Evolutionary conservation across 2,113 vertebrate species (phyloP).

Genomic region (Pachycephala philippinensis): DNA sequence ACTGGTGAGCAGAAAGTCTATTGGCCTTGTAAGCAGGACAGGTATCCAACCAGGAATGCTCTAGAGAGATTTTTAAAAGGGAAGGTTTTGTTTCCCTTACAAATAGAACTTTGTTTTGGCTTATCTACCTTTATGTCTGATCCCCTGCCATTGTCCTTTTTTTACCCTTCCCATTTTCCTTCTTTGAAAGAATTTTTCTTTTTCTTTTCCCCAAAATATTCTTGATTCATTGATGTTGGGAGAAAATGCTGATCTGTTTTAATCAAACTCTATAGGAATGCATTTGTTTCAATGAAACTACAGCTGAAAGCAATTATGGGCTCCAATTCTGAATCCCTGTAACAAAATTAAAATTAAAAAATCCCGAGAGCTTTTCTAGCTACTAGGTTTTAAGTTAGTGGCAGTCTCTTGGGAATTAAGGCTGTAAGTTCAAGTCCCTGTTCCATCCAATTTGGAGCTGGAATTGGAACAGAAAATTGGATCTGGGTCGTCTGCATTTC

Average conservation of each 20-base stretch:
- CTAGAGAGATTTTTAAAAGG: background rate
- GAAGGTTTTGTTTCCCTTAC: background rate
- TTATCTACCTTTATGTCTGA: background rate
- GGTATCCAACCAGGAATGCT: background rate
- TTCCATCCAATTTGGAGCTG: background rate
- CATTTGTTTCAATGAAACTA: constrained; percentile 42
- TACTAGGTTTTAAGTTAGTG: constrained; percentile 17
- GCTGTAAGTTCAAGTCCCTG: background rate
- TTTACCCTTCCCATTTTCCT: background rate
- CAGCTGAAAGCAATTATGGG: constrained; percentile 41
- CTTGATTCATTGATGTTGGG: background rate
- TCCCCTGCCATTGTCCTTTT: background rate
- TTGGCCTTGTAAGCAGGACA: background rate
- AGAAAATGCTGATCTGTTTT: background rate
- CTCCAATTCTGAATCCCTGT: background rate
- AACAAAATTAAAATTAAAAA: constrained; percentile 34
- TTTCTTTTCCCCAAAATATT: background rate
- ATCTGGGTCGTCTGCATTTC: constrained; percentile 19
- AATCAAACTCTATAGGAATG: constrained; percentile 13
- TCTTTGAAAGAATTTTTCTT: constrained; percentile 9
- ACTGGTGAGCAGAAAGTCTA: background rate
- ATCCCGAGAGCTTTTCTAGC: background rate
- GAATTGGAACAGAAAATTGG: background rate
- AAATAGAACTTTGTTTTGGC: background rate
- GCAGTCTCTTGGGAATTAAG: background rate